phyloP scores from a whole-genome alignment of 2,888 invertebrate species.

The Lycocerus yunnanus region DNA sequence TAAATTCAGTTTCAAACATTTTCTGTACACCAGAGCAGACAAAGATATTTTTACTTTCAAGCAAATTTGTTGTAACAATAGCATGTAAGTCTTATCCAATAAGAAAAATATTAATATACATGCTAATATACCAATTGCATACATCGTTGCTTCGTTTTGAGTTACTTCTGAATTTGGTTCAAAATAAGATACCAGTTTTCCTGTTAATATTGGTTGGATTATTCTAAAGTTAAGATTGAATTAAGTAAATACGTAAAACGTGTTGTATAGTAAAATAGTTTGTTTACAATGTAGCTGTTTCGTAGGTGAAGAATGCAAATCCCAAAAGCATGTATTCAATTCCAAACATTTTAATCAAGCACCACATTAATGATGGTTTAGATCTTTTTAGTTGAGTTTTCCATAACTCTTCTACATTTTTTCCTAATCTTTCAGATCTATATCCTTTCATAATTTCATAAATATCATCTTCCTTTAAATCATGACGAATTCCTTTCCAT shows the following conservation, averaged over 20 bases:
- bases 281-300: no score
- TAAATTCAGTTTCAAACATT: conserved; percentile 73
- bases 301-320: no score
- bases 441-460: conserved; percentile 62
- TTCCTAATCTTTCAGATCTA: conserved; percentile 57
- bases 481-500: conserved; percentile 66
- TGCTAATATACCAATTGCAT: conserved; percentile 68
- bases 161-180: conserved; percentile 58
- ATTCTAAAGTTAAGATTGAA: conserved; percentile 53
- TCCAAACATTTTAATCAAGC: no score
- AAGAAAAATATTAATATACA: conserved; percentile 61
- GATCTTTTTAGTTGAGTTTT: conserved; percentile 25
- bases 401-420: conserved; percentile 53
- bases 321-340: no score
- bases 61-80: conserved; percentile 70
- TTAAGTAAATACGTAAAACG: no score
- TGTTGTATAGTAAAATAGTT: no score
- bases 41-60: conserved; percentile 72
- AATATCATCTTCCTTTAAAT: conserved; percentile 67
- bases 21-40: conserved; percentile 74
- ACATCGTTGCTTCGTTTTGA: conserved; percentile 65
- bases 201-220: no score
- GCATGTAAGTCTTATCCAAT: conserved; percentile 74
- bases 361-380: not conserved
- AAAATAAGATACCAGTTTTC: conserved; percentile 69